phyloP scores from a whole-genome alignment of 2,888 invertebrate species.

The Neoitamus cyanurus region DNA sequence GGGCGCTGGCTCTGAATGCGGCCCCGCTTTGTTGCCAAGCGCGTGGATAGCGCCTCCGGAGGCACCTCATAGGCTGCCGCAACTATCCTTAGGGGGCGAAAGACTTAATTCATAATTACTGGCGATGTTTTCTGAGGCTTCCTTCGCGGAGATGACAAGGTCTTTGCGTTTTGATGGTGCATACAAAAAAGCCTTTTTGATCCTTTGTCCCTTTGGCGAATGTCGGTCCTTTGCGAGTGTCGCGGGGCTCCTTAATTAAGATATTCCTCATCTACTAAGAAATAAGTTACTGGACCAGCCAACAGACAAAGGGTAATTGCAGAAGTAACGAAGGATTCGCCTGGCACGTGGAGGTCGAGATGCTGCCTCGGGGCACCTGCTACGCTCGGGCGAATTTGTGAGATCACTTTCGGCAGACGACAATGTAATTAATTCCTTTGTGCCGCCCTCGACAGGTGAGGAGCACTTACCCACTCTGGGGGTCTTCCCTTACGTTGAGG shows the following conservation, averaged over 20 bases:
- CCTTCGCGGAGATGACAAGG: not conserved
- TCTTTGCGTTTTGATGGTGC: not conserved
- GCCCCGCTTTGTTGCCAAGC: slow-evolving; percentile 6
- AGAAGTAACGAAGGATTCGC: not conserved
- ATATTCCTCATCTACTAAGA: not conserved
- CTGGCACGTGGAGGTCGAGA: not conserved
- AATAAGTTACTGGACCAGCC: not conserved
- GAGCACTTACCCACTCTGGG: not conserved
- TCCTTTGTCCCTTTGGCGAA: not conserved
- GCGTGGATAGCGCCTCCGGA: not conserved
- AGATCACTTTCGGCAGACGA: not conserved
- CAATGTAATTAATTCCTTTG: not conserved
- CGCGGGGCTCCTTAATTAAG: not conserved
- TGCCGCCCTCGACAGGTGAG: not conserved
- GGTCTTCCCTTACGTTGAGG: not conserved
- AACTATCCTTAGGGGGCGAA: not conserved
- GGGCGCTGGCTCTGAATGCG: not conserved
- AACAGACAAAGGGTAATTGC: not conserved
- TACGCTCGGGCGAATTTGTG: not conserved
- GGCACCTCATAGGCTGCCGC: not conserved
- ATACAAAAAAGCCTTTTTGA: not conserved
- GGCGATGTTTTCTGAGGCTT: not conserved
- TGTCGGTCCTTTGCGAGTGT: not conserved
- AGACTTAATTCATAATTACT: slow-evolving; percentile 1
- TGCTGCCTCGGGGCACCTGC: not conserved